Evolutionary conservation across 2,888 invertebrate genomes (phyloP).

Genomic region (Cyclophora punctaria): DNA sequence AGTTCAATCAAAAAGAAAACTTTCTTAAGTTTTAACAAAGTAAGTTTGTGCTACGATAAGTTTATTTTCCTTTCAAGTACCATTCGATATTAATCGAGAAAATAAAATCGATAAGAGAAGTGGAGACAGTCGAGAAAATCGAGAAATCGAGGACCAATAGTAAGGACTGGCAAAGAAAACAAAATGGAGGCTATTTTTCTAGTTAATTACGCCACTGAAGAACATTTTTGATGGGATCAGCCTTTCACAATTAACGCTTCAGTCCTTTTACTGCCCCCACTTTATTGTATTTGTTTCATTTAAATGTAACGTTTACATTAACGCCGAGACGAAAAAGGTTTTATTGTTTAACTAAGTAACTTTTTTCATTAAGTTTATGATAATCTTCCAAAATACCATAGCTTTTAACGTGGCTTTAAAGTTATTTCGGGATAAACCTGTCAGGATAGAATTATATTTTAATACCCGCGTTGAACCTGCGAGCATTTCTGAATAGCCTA

Average conservation of each 20-base stretch:
- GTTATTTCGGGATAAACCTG: too few relatives aligned
- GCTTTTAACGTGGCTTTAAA: background rate
- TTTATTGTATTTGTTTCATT: slow-evolving; percentile 17
- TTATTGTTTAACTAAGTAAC: slow-evolving; percentile 3
- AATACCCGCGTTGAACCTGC: too few relatives aligned
- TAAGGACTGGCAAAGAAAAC: slow-evolving; percentile 8
- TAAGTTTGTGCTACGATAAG: too few relatives aligned
- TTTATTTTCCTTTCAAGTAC: too few relatives aligned
- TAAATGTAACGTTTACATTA: slow-evolving; percentile 2
- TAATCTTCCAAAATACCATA: too few relatives aligned
- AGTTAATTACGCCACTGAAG: slow-evolving; percentile 39
- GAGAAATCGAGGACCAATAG: background rate
- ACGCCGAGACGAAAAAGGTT: slow-evolving; percentile 2
- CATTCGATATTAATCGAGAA: too few relatives aligned
- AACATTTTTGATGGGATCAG: slow-evolving; percentile 40
- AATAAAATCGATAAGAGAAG: too few relatives aligned
- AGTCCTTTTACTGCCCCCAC: slow-evolving; percentile 22
- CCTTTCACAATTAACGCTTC: slow-evolving; percentile 38
- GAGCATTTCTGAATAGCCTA: too few relatives aligned
- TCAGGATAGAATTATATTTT: too few relatives aligned
- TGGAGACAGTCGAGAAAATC: background rate
- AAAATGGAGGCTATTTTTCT: slow-evolving; percentile 40
- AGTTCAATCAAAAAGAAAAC: too few relatives aligned
- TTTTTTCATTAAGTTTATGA: background rate
- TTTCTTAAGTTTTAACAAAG: too few relatives aligned